These are phyloP conservation scores for Agrenia bidenticulata DNA, from an alignment of 2,888 invertebrate genomes.

Conservation along the genomic window DNA sequence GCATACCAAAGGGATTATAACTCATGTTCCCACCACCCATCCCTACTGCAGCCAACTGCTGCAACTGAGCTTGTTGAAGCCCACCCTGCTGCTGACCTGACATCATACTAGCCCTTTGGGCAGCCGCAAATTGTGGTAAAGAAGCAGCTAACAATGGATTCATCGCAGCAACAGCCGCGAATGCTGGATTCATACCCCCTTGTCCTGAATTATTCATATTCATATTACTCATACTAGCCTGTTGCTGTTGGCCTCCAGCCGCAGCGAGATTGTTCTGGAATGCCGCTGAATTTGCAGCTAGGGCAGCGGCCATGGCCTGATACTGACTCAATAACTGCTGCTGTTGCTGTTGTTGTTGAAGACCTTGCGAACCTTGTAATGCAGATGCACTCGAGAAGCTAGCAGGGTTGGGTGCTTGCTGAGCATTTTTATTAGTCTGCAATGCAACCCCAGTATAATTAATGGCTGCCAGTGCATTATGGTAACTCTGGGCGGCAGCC, in stretches of 20 bases:
- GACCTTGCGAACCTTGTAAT: conserved; percentile 40
- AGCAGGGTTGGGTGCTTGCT: conserved; percentile 17
- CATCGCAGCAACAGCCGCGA: conserved; percentile 48
- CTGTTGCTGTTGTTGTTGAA: conserved; percentile 45
- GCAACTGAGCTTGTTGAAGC: conserved; percentile 42
- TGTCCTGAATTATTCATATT: conserved; percentile 38
- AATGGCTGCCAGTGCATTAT: conserved; percentile 63
- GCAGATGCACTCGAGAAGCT: conserved; percentile 26
- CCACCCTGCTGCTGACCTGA: conserved; percentile 37
- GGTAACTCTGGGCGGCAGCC: conserved; percentile 52
- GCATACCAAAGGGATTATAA: conserved; percentile 51
- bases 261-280: conserved; percentile 46
- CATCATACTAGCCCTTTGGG: conserved; percentile 49
- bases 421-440: conserved; percentile 57
- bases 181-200: conserved; percentile 40
- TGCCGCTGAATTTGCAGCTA: conserved; percentile 43
- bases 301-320: conserved; percentile 52
- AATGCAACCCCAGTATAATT: conserved; percentile 71
- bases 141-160: conserved; percentile 51
- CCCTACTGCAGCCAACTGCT: conserved; percentile 57
- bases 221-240: conserved; percentile 27
- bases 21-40: conserved; percentile 47
- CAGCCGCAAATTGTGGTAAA: conserved; percentile 51
- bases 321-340: conserved; percentile 47
- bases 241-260: conserved; percentile 36